Conservation (phyloP, 2,888 invertebrate species). For the Drosophila stalkeri region DNA sequence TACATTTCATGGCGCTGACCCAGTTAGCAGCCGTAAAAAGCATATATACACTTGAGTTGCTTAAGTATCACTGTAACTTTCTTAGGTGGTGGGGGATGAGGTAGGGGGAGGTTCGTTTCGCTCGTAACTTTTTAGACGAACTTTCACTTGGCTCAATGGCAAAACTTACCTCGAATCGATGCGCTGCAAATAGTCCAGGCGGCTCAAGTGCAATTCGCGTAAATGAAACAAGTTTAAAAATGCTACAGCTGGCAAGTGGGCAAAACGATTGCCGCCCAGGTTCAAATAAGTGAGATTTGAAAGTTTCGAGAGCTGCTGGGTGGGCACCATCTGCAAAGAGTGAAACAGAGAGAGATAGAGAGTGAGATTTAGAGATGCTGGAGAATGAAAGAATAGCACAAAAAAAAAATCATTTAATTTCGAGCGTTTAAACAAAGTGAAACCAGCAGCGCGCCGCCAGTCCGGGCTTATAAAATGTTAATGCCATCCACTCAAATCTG, state of each 20-base stretch:
- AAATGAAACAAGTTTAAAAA: conserved; percentile 94
- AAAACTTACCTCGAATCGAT: conserved; percentile 88
- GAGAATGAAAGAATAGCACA: conserved; percentile 2
- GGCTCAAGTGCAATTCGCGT: conserved; percentile 90
- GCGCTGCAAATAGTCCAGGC: conserved; percentile 88
- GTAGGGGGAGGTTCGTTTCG: background rate
- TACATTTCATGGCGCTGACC: conserved; percentile 40
- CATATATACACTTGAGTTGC: conserved; percentile 23
- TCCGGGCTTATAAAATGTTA: conserved; percentile 61
- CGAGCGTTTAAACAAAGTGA: conserved; percentile 51
- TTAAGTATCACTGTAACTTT: conserved; percentile 29
- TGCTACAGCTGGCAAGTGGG: conserved; percentile 90
- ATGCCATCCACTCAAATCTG: conserved; percentile 68
- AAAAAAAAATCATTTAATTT: conserved; percentile 50
- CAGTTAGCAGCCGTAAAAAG: conserved; percentile 30
- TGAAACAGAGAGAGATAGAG: background rate
- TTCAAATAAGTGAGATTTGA: conserved; percentile 91
- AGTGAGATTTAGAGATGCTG: background rate
- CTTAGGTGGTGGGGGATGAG: background rate
- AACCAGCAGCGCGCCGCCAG: conserved; percentile 31
- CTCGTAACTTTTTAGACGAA: conserved; percentile 4
- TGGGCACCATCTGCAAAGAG: conserved; percentile 87
- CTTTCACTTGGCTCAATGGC: conserved; percentile 37
- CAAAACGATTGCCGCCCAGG: conserved; percentile 92
- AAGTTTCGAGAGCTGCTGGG: conserved; percentile 91